Conservation (phyloP, 2,113 vertebrate species). For the Dissostichus mawsoni region DNA sequence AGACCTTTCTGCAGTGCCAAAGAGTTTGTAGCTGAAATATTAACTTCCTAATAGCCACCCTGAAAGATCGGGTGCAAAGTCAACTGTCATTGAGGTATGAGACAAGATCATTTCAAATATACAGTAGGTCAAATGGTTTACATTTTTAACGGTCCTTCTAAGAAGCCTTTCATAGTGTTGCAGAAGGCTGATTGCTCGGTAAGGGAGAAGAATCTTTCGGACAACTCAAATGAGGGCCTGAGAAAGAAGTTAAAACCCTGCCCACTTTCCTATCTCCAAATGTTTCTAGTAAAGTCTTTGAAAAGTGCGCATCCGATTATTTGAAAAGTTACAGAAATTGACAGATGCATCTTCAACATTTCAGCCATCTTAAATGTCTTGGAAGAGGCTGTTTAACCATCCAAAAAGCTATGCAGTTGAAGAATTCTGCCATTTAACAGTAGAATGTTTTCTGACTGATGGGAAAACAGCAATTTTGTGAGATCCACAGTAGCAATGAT, state of each 20-base stretch:
- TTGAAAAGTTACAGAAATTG: neutral
- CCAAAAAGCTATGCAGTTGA: neutral
- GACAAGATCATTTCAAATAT: no score
- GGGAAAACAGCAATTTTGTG: neutral
- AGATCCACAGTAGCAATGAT: neutral
- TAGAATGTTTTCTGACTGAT: neutral
- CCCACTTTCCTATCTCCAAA: no score
- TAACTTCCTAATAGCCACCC: neutral
- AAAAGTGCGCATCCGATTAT: no score
- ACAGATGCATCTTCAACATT: neutral
- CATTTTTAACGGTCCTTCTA: neutral
- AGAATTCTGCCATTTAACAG: neutral
- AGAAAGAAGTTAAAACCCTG: neutral
- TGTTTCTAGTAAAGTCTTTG: no score
- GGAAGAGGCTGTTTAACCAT: neutral
- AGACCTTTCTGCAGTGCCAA: neutral
- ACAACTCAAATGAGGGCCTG: no score
- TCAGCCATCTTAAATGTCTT: neutral
- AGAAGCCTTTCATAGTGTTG: neutral
- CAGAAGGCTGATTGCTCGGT: neutral
- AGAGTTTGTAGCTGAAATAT: neutral
- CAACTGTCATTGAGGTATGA: no score
- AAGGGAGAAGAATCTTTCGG: neutral
- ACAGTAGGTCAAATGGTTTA: neutral
- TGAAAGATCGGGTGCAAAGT: neutral